Base-by-base conservation (phyloP, 2,113 vertebrate species). In the Bufo gargarizans region DNA sequence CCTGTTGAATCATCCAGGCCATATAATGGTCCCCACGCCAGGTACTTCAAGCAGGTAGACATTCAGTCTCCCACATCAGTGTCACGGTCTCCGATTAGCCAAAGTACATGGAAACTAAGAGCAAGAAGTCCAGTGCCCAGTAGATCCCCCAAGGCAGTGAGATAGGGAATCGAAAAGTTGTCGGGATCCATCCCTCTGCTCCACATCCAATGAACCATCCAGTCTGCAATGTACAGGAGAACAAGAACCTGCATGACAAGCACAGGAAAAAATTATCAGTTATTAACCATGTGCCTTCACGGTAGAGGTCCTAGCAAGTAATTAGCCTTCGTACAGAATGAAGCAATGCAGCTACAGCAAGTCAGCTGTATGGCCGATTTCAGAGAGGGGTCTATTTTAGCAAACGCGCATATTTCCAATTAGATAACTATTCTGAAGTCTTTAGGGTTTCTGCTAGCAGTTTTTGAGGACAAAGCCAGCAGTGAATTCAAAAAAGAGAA, bases 171-270 rank as follows among this genome's bases (percentile, higher is more conserved):
- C 91, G 98, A 99, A 94, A 99, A 99, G 94, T 99, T 99, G 95
- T 99, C 98, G 0, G 98, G 98, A 87, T 99, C 97, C 93, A 99
- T 96, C 85, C 98, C 97, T 85, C 98, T 93, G 53, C 96, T 94
- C 98, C 98, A 99, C 98, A 99, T 99, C 98, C 98, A 99, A 93
- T 99, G 96, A 78, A 99, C 98, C 98, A 99, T 99, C 98, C 98
- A 99, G 95, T 99, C 97, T 5, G 98, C 98, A 85, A 99, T 96
- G 94, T 99, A 99, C 50, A 99, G 96, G 6, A 99, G 97, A 91
- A 99, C 96, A 74, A 99, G 92, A 47, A 99, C 98, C 98, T 99
- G 91, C 3, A 79, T 50, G 82, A 90, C 59, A 90, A 55, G 92
- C 14, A 72, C 1, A 72, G 7, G 14, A 72, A 17, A 72, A 16